Evolutionary conservation across 2,888 invertebrate species (phyloP).

Genomic region (Acrobasis consociella): DNA sequence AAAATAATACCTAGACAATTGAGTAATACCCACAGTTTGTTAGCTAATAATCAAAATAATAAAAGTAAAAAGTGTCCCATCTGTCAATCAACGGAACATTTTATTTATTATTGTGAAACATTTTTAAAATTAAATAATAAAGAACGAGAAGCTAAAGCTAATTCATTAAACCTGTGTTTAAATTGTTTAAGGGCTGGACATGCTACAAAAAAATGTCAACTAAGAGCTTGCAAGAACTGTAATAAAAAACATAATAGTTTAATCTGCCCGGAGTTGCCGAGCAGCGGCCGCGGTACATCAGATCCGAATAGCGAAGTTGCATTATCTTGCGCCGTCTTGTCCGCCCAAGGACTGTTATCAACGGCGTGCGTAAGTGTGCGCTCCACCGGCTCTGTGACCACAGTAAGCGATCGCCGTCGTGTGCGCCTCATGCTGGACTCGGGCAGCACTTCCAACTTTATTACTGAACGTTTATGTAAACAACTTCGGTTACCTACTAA

Average conservation of each 20-base stretch:
- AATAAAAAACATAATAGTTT: background rate
- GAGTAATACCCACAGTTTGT: no score
- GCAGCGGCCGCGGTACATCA: background rate
- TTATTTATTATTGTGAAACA: background rate
- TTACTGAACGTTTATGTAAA: background rate
- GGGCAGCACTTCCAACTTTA: conserved; percentile 16
- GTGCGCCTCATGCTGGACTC: conserved; percentile 6
- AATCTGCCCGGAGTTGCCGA: background rate
- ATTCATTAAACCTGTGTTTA: conserved; percentile 1
- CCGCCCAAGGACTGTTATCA: conserved; percentile 4
- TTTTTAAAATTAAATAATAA: background rate
- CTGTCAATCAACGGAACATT: background rate
- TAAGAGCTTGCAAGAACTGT: background rate
- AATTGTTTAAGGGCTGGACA: background rate
- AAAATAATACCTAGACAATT: no score
- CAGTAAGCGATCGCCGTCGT: background rate
- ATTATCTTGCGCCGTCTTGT: background rate
- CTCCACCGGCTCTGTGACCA: background rate
- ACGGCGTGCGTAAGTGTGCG: background rate
- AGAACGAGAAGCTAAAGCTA: background rate
- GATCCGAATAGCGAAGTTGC: background rate
- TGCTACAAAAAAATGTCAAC: background rate
- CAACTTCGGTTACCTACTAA: background rate
- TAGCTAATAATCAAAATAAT: no score
- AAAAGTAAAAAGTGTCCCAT: background rate